These are phyloP conservation scores for Brachypodius melanocephalos DNA, from an alignment of 2,113 vertebrate genomes.

Conservation along the genomic window DNA sequence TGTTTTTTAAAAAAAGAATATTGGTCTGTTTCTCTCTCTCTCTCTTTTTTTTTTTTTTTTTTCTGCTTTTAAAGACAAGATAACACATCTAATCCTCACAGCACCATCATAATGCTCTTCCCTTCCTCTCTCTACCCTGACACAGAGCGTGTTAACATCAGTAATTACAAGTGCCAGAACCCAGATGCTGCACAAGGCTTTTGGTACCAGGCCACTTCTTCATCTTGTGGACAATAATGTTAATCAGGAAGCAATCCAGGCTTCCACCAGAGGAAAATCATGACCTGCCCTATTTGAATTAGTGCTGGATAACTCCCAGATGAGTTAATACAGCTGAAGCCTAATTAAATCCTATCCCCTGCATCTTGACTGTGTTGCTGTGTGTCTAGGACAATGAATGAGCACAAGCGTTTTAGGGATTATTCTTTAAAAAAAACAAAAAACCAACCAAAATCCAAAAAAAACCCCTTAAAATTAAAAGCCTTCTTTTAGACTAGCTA, in stretches of 20 bases:
- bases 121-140: background rate
- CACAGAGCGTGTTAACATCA: background rate
- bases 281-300: background rate
- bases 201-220: background rate
- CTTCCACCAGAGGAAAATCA: background rate
- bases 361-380: background rate
- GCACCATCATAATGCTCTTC: background rate
- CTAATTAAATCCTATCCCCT: constrained; percentile 15
- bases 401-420: background rate
- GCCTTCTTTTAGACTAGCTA: background rate
- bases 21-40: background rate
- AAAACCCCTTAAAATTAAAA: background rate
- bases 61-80: background rate
- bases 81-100: background rate
- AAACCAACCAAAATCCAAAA: background rate
- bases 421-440: background rate
- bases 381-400: background rate
- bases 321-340: background rate
- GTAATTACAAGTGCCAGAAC: background rate
- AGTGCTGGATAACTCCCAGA: background rate
- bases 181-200: background rate
- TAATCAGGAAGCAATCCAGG: background rate
- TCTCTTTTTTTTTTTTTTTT: background rate
- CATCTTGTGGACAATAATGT: background rate
- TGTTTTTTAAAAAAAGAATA: background rate